A percentile compares a stretch with the other conserved stretches of the same genome.
Conservation (phyloP, 2,113 vertebrate species). For the Carassius gibelio region DNA sequence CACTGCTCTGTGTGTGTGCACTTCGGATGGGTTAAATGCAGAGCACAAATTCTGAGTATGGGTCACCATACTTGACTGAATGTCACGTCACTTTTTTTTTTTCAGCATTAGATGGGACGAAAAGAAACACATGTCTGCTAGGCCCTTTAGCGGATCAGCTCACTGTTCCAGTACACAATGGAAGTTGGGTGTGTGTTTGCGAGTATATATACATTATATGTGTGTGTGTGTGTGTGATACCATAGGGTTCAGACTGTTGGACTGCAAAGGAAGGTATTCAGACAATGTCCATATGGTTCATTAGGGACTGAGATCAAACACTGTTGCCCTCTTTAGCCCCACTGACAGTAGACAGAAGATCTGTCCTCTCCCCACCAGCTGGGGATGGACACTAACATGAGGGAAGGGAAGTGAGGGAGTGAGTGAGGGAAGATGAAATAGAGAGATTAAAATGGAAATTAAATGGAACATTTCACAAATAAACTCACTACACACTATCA, state of each 20-base stretch:
- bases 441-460: background rate
- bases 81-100: too few species aligned
- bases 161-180: conserved; percentile 49
- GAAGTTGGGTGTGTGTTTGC: conserved; percentile 41
- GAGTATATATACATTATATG: too few species aligned
- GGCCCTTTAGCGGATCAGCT: conserved; percentile 46
- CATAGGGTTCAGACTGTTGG: conserved; percentile 21
- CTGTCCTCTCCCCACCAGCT: conserved; percentile 57
- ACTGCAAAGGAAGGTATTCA: conserved; percentile 46
- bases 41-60: too few species aligned
- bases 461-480: too few species aligned
- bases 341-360: conserved; percentile 43
- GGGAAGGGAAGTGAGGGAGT: background rate
- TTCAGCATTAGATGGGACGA: background rate
- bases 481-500: background rate
- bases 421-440: background rate
- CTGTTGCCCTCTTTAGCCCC: conserved; percentile 34
- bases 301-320: conserved; percentile 56
- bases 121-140: background rate
- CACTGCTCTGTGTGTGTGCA: too few species aligned
- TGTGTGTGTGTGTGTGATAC: background rate
- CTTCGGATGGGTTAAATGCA: too few species aligned
- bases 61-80: too few species aligned
- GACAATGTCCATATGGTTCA: conserved; percentile 50
- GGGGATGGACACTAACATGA: conserved; percentile 14